phyloP scores from a whole-genome alignment of 2,113 vertebrate species.

The Bos indicus region DNA sequence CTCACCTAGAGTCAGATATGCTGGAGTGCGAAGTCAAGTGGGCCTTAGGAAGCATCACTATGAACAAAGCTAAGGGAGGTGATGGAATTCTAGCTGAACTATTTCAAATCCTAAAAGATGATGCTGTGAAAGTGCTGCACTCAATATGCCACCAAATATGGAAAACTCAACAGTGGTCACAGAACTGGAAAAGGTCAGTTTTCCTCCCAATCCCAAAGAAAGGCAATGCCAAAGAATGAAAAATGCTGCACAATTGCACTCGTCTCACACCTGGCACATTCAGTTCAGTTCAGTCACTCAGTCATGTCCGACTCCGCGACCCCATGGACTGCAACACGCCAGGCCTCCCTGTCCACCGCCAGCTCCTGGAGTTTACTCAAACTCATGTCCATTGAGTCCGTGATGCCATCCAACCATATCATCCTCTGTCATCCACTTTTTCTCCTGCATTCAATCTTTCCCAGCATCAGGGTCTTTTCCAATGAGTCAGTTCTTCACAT shows the following conservation, averaged over 20 bases:
- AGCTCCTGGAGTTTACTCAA: neutral
- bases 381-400: neutral
- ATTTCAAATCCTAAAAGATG: neutral
- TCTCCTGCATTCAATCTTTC: neutral
- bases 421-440: neutral
- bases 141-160: neutral
- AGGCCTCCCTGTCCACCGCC: neutral
- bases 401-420: neutral
- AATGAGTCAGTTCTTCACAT: neutral
- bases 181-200: neutral
- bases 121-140: neutral
- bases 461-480: neutral
- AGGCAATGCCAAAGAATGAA: neutral
- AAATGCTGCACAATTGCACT: neutral
- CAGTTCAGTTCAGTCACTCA: neutral
- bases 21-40: neutral
- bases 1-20: neutral
- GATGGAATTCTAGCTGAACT: neutral
- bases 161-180: neutral
- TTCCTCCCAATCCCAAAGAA: neutral
- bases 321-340: neutral
- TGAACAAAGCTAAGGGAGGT: neutral
- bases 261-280: neutral
- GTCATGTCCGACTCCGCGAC: accelerated
- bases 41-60: neutral